Evolutionary conservation across 2,888 invertebrate genomes (phyloP).

Genomic region (Tiliacea aurago): DNA sequence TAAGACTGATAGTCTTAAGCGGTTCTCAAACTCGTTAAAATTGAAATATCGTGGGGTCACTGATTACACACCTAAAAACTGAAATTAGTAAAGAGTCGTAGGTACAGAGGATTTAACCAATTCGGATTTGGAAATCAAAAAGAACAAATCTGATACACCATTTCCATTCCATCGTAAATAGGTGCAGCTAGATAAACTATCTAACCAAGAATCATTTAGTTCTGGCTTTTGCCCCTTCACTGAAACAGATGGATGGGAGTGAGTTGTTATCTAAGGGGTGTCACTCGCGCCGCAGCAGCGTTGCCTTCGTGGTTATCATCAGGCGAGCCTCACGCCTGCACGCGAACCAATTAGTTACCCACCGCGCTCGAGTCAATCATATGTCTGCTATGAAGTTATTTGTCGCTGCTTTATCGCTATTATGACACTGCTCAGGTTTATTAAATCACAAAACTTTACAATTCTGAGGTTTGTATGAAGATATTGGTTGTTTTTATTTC

Average conservation of each 20-base stretch:
- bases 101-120: not conserved
- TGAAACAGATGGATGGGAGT: conserved; percentile 66
- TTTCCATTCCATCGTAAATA: conserved; percentile 8
- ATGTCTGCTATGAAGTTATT: conserved; percentile 53
- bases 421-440: conserved; percentile 15
- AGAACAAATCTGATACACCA: not conserved
- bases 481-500: not conserved
- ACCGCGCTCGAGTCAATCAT: conserved; percentile 69
- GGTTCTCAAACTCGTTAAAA: not conserved
- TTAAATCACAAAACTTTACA: conserved; percentile 40
- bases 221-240: conserved; percentile 29
- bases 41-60: not conserved
- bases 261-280: conserved; percentile 81
- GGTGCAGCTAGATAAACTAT: conserved; percentile 5
- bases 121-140: not conserved
- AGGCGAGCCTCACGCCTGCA: conserved; percentile 87
- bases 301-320: conserved; percentile 76
- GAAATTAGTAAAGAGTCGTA: not conserved
- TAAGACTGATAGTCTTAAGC: not conserved
- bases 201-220: conserved; percentile 38
- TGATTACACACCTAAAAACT: not conserved
- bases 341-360: conserved; percentile 90
- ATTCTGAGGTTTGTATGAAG: not conserved
- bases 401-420: conserved; percentile 25
- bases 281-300: conserved; percentile 72